A percentile compares a stretch with the other conserved stretches of the same genome.
phyloP scores from a whole-genome alignment of 1,140 invertebrate genomes.

The Procambarus virginalis region DNA sequence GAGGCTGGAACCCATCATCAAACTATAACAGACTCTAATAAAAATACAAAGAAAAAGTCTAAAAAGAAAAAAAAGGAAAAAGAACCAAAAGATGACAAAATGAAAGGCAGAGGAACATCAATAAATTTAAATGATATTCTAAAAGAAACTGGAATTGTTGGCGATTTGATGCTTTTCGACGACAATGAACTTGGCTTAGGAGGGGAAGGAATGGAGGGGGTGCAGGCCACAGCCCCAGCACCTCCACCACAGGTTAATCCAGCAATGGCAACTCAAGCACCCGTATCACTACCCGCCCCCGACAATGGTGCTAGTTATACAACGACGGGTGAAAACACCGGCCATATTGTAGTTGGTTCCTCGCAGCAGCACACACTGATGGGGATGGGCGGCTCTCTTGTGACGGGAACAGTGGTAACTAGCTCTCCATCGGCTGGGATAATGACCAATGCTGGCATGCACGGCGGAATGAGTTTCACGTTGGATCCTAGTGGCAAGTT shows the following conservation, averaged over 20 bases:
- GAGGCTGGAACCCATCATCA: slow-evolving; percentile 49
- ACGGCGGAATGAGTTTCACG: slow-evolving; percentile 52
- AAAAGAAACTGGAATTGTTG: slow-evolving; percentile 56
- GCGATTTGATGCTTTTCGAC: slow-evolving; percentile 61
- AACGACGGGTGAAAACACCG: slow-evolving; percentile 11
- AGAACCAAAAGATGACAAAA: slow-evolving; percentile 63
- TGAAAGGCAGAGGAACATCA: slow-evolving; percentile 50
- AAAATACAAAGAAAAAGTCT: slow-evolving; percentile 58
- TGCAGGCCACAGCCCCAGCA: not conserved
- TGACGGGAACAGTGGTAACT: slow-evolving; percentile 30
- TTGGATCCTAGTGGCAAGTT: slow-evolving; percentile 61
- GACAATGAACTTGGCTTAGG: slow-evolving; percentile 54
- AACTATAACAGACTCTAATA: slow-evolving; percentile 52
- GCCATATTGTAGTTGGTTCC: slow-evolving; percentile 55
- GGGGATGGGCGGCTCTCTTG: slow-evolving; percentile 19
- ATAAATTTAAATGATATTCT: slow-evolving; percentile 64
- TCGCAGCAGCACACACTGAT: slow-evolving; percentile 35
- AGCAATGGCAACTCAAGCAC: slow-evolving; percentile 25
- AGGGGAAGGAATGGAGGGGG: slow-evolving; percentile 43
- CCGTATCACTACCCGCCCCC: not conserved
- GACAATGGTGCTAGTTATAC: slow-evolving; percentile 15
- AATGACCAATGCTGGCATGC: slow-evolving; percentile 36
- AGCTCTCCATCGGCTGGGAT: slow-evolving; percentile 34
- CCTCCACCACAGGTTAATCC: not conserved
- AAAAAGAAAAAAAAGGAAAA: slow-evolving; percentile 64